Base-by-base conservation (phyloP, 2,888 invertebrate species). In the Gymnosoma rotundatum region DNA sequence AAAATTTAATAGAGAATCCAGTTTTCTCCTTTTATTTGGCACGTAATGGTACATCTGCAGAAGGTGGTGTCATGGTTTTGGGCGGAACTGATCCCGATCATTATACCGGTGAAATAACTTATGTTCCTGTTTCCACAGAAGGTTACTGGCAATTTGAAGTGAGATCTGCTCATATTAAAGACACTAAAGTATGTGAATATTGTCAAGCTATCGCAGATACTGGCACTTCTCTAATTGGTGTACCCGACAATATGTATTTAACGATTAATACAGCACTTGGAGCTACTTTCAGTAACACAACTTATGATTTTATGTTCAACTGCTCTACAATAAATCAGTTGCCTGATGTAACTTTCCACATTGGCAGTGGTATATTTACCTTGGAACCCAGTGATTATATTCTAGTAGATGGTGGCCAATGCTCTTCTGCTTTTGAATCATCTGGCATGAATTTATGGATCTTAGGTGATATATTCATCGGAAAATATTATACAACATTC, bases 141-240 rank as follows among this genome's bases (percentile, higher is more conserved):
- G 96, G 96, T 78, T 99, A 99, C 93, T 99, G 99, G 99, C 98
- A 99, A 94, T 98, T 99, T 93, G 93, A 93, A 89, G 95, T 99
- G 96, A 96, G 97, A 90, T 92, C 92, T 42, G 92, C 96, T 14
- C 70, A 87, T 66, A 91, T 96, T 79, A 93, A 92, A 56, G 93
- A 93, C 0, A 89, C 92, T 18, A 88, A 89, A 12, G 94, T 96
- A 90, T 98, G 98, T 90, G 87, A 90, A 1, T 91, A 94, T 88
- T 99, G 98, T 92, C 94, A 97, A 92, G 99, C 98, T 2, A 98
- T 98, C 92, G 98, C 98, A 56, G 98, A 98, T 93, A 98, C 98
- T 69, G 98, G 98, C 88, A 99, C 99, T 87, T 98, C 98, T 72
- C 94, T 99, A 78, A 95, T 99, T 89, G 98, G 96, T 88, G 98